These are phyloP conservation scores for Hippoglossus stenolepis DNA, from an alignment of 2,113 vertebrate species.

Conservation along the genomic window DNA sequence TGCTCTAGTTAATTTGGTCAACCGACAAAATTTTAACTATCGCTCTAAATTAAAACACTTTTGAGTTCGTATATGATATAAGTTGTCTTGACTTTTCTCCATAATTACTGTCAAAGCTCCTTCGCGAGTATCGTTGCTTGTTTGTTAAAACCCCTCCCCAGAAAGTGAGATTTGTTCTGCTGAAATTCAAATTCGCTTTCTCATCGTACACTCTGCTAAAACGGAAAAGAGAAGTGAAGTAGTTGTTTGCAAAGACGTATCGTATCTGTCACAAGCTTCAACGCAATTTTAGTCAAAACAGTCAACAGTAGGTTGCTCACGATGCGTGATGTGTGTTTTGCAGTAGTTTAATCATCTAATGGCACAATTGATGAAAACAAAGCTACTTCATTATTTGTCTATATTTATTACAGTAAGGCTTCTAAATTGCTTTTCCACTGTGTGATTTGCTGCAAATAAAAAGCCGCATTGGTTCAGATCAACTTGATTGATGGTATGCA, in stretches of 20 bases:
- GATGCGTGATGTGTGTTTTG: neutral
- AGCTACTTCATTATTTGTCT: neutral
- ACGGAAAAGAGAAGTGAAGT: no score
- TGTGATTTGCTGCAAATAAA: slow-evolving; percentile 9
- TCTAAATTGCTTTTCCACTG: neutral
- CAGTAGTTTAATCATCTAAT: neutral
- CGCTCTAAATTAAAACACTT: neutral
- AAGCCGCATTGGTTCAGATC: neutral
- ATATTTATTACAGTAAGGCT: neutral
- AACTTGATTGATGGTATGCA: neutral
- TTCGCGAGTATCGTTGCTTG: neutral
- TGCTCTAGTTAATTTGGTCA: neutral
- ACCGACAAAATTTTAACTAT: slow-evolving; percentile 16
- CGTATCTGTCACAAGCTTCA: neutral
- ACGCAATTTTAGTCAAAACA: neutral
- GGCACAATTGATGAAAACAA: neutral
- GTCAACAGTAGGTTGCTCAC: neutral
- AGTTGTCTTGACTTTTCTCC: neutral
- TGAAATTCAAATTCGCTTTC: no score
- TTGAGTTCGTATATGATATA: neutral
- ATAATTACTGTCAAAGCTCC: neutral
- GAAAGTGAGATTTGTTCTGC: neutral
- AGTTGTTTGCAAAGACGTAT: neutral
- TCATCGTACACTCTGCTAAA: no score
- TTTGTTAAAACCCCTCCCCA: neutral